These are phyloP conservation scores for Bubo blakistoni DNA, from an alignment of 2,113 vertebrate genomes.

Conservation along the genomic window DNA sequence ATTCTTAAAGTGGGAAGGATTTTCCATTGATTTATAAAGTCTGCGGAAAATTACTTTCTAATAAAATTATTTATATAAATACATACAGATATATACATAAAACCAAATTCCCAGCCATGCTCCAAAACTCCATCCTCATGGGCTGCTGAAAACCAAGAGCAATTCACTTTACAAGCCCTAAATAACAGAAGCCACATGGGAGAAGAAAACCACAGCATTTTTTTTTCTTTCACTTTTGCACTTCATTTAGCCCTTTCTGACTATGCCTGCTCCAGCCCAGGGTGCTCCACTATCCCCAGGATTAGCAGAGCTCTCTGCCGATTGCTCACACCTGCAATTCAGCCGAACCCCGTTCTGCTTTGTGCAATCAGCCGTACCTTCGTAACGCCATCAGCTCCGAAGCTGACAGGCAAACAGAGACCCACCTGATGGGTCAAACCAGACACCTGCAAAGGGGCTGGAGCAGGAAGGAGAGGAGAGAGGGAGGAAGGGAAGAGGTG, in stretches of 20 bases:
- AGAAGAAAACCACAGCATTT: background rate
- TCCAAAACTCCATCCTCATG: background rate
- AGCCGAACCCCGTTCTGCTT: constrained; percentile 72
- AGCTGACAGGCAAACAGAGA: constrained; percentile 86
- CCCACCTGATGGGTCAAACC: constrained; percentile 80
- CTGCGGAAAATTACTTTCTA: background rate
- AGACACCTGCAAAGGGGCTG: constrained; percentile 72
- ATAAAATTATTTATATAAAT: background rate
- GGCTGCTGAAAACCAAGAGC: background rate
- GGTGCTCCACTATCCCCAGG: constrained; percentile 73
- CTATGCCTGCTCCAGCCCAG: constrained; percentile 42
- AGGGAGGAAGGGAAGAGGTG: constrained; percentile 13
- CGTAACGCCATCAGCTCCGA: constrained; percentile 82
- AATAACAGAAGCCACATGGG: constrained; percentile 8
- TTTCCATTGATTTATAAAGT: background rate
- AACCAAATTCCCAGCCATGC: background rate
- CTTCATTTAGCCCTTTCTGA: constrained; percentile 52
- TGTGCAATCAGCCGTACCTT: constrained; percentile 87
- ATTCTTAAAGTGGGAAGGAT: background rate
- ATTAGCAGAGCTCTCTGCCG: constrained; percentile 85
- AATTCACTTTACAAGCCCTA: background rate
- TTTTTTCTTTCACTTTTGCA: constrained; percentile 3
- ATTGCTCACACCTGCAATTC: constrained; percentile 90
- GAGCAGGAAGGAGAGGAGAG: background rate
- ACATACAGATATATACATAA: background rate